Evolutionary conservation across 2,797 vertebrate species (phyloP).

Genomic region (Ptychobarbus kaznakovi): DNA sequence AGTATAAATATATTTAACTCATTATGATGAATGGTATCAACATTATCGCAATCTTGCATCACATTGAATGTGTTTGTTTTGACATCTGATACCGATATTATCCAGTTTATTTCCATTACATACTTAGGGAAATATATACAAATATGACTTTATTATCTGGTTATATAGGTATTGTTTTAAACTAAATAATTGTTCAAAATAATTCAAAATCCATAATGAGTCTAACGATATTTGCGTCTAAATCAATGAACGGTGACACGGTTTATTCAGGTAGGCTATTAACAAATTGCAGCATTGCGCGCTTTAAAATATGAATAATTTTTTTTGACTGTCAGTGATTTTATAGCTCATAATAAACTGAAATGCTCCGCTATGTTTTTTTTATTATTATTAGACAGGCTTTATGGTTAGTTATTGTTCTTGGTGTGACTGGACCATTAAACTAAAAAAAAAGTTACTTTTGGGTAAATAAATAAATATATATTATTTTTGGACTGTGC

Average conservation of each 20-base stretch:
- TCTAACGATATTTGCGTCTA: neutral
- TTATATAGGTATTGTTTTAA: neutral
- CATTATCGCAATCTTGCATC: neutral
- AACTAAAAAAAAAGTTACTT: neutral
- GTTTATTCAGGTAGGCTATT: neutral
- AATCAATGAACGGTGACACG: neutral
- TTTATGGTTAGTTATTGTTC: neutral
- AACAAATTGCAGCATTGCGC: neutral
- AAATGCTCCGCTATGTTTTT: neutral
- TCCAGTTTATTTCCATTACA: neutral
- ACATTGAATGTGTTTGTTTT: neutral
- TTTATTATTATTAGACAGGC: rapidly evolving
- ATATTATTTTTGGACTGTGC: neutral
- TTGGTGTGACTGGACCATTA: neutral
- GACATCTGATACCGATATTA: neutral
- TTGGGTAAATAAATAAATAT: too few relatives aligned
- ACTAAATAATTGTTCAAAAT: too few relatives aligned
- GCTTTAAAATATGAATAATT: neutral
- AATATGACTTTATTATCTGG: neutral
- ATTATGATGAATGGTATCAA: neutral
- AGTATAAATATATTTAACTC: neutral
- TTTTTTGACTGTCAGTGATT: neutral
- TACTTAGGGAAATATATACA: neutral
- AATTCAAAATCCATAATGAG: neutral
- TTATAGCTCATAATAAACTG: neutral